Evolutionary conservation across 2,888 invertebrate species (phyloP), one percentile per base, ranked within the genome.

Genomic region (Odiellus spinosus): DNA sequence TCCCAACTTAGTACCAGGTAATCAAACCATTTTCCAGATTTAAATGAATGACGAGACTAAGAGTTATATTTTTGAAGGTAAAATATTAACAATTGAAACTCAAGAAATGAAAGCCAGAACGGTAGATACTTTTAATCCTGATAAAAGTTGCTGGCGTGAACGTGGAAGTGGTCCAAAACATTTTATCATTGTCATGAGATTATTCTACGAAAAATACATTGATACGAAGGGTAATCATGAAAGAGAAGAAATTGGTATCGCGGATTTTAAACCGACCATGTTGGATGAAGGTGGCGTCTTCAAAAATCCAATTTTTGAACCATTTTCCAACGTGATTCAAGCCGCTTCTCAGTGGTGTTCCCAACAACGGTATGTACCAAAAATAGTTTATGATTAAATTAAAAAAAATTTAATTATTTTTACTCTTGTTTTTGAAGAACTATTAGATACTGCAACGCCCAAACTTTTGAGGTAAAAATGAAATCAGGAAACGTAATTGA

Each of bases 291-390:
- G 1, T 53, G 56, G 11, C 40, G 48, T 34, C 20, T 50, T 8
- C 8, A 26, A 8, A 26, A 26, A 26, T 11, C 55, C 54, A 3
- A n/a, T 45, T 32, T 56, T 52, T 26, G 56, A 57, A 40, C 40
- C 49, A 8, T 54, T 55, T 40, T 51, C 51, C 2, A 48, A 41
- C 19, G 33, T 53, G 10, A 43, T 57, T 2, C 17, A 42, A 1
- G 45, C 48, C 26, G 57, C 57, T 4, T 55, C 55, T 1, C 36
- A 40, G 20, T 57, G 57, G 57, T 52, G 52, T 12, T 10, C 40
- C 8, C 44, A 36, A 12, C 54, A 54, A 46, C 5, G 26, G 26
- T 26, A 26, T n/a, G n/a, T n/a, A n/a, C n/a, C n/a, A n/a, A n/a
- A n/a, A n/a, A n/a, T n/a, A n/a, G n/a, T n/a, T n/a, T n/a, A n/a